Conservation (phyloP, 2,797 vertebrate species). For the Myripristis murdjan region DNA sequence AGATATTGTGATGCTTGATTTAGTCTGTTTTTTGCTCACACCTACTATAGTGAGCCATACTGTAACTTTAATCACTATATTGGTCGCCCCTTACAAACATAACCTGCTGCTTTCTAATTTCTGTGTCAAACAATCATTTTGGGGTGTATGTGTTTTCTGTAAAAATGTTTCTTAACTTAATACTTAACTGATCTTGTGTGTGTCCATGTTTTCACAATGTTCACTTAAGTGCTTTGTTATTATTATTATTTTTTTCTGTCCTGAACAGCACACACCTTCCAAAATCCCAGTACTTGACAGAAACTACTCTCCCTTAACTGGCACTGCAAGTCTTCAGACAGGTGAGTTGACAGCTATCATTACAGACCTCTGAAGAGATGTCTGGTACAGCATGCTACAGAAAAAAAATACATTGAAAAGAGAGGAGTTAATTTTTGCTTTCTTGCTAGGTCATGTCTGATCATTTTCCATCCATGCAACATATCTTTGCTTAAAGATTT, state of each 20-base stretch:
- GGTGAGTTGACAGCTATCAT: slow-evolving; percentile 30
- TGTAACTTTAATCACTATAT: background rate
- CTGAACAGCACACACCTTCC: slow-evolving; percentile 41
- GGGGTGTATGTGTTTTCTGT: background rate
- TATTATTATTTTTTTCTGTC: slow-evolving; percentile 7
- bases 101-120: background rate
- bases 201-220: background rate
- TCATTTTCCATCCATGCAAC: background rate
- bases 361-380: background rate
- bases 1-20: too few relatives aligned
- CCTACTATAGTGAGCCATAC: background rate
- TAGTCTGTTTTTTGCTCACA: too few relatives aligned
- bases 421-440: too few relatives aligned
- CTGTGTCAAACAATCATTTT: background rate
- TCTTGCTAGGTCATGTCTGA: background rate
- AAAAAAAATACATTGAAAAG: background rate
- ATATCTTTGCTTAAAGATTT: too few relatives aligned
- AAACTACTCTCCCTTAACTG: slow-evolving; percentile 51
- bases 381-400: background rate
- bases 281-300: slow-evolving; percentile 55
- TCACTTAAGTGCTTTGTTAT: background rate
- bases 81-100: background rate
- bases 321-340: slow-evolving; percentile 24
- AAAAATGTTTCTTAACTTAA: background rate
- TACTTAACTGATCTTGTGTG: background rate